These are phyloP conservation scores for Microctenopoma lineatum DNA, from an alignment of 2,797 vertebrate genomes.

Conservation along the genomic window DNA sequence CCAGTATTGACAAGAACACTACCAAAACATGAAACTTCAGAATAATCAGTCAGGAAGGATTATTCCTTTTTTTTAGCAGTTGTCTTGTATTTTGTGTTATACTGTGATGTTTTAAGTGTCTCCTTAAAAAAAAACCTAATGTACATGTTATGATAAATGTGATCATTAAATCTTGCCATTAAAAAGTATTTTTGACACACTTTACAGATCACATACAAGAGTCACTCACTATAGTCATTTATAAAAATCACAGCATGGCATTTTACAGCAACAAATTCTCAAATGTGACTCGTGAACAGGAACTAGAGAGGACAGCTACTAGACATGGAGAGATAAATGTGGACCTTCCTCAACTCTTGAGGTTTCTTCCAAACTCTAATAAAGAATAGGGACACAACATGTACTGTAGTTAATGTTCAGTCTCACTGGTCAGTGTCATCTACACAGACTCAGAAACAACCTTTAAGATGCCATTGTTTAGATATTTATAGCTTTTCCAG, in stretches of 20 bases:
- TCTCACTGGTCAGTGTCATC: constrained; percentile 17
- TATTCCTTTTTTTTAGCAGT: no score
- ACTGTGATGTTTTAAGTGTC: no score
- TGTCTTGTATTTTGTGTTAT: no score
- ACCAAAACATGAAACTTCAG: no score
- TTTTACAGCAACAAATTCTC: no score
- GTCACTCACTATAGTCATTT: constrained; percentile 35
- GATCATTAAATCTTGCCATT: no score
- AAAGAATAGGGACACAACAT: not conserved
- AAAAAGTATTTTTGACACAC: not conserved
- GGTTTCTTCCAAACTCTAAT: not conserved
- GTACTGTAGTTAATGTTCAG: constrained; percentile 10
- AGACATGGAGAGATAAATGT: no score
- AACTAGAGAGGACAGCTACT: not conserved
- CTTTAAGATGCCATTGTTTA: constrained; percentile 30
- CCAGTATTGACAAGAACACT: no score
- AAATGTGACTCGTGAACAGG: not conserved
- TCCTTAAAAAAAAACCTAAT: no score
- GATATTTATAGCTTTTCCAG: constrained; percentile 33
- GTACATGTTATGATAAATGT: no score
- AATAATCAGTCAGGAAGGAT: no score
- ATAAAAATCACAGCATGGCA: constrained; percentile 22
- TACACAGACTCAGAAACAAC: constrained; percentile 21
- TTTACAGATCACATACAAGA: constrained; percentile 23
- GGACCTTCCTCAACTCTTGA: constrained; percentile 6